Evolutionary conservation across 1,140 invertebrate genomes (phyloP).

Genomic region (Armadillidium nasatum): DNA sequence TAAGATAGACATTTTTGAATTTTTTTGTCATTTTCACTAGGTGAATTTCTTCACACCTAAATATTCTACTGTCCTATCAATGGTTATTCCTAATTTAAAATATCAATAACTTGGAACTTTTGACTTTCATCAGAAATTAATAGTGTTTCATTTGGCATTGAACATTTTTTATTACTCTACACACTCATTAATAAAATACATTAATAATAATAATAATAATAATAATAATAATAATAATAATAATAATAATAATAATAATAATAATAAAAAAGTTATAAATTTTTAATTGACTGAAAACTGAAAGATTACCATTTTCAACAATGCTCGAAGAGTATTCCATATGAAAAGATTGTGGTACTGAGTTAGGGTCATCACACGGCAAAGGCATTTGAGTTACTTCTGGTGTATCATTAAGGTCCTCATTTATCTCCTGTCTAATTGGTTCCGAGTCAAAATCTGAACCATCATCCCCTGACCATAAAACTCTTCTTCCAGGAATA

Average conservation of each 20-base stretch:
- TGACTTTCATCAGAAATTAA: too few relatives aligned
- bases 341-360: constrained; percentile 30
- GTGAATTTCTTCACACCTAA: too few relatives aligned
- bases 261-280: neutral
- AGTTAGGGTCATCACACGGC: neutral
- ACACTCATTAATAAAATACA: too few relatives aligned
- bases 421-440: too few relatives aligned
- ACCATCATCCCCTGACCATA: neutral
- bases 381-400: neutral
- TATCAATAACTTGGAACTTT: too few relatives aligned
- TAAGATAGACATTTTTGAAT: too few relatives aligned
- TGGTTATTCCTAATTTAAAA: too few relatives aligned
- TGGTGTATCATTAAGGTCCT: neutral
- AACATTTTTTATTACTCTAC: too few relatives aligned
- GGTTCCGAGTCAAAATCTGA: neutral
- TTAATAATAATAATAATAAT: too few relatives aligned
- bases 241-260: neutral
- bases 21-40: too few relatives aligned
- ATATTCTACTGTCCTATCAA: too few relatives aligned
- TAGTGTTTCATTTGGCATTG: too few relatives aligned
- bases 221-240: neutral
- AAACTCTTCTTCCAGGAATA: neutral
- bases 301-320: constrained; percentile 49
- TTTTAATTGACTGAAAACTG: neutral
- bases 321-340: constrained; percentile 48